phyloP scores from a whole-genome alignment of 2,888 invertebrate genomes.

The Heteromurus nitidus region DNA sequence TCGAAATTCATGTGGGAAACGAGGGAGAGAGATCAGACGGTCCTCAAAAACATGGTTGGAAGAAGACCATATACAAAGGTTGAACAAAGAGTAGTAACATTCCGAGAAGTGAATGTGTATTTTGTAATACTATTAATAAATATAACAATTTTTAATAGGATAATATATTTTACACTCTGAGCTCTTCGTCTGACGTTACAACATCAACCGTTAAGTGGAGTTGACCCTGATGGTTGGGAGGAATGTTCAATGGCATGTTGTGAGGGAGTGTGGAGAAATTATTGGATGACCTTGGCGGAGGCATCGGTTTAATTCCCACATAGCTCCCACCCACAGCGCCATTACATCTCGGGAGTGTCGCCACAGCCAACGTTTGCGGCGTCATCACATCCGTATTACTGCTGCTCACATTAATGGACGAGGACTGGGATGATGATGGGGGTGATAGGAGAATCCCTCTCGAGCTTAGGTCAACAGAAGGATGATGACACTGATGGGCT shows the following conservation, averaged over 20 bases:
- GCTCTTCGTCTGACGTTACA: constrained; percentile 61
- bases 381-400: constrained; percentile 54
- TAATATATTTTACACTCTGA: constrained; percentile 57
- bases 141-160: constrained; percentile 3
- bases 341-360: constrained; percentile 71
- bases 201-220: constrained; percentile 59
- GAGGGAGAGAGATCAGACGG: no score
- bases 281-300: constrained; percentile 70
- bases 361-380: constrained; percentile 67
- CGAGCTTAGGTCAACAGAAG: constrained; percentile 51
- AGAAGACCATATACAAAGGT: no score
- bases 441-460: constrained; percentile 71
- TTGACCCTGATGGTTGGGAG: constrained; percentile 61
- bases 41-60: no score
- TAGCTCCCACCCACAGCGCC: constrained; percentile 63
- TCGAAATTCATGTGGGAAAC: no score
- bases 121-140: no score
- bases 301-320: constrained; percentile 69
- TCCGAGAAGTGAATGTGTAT: no score
- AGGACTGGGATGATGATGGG: constrained; percentile 61
- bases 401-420: constrained; percentile 57
- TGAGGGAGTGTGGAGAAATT: constrained; percentile 72
- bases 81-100: no score
- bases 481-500: constrained; percentile 55
- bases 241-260: constrained; percentile 60